Percentiles rank a stretch among this genome's conserved stretches.
Evolutionary conservation across 2,888 invertebrate genomes (phyloP).

Genomic region (Drosophila nigricruria): DNA sequence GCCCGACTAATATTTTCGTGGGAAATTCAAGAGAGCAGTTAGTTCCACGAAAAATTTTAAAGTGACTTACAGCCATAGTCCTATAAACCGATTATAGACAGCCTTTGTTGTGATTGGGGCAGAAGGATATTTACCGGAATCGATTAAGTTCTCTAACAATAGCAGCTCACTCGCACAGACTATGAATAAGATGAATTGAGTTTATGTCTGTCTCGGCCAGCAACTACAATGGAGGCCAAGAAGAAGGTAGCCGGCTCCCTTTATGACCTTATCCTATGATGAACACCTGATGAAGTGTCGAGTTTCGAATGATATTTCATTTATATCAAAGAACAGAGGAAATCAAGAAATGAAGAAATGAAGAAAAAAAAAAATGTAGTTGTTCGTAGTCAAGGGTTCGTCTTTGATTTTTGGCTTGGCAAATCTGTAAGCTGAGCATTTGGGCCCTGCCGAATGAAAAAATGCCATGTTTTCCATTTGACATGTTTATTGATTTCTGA

Average conservation of each 20-base stretch:
- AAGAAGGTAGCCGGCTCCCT: background rate
- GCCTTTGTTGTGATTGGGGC: background rate
- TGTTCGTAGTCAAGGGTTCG: background rate
- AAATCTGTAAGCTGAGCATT: background rate
- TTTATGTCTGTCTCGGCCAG: background rate
- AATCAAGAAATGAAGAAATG: background rate
- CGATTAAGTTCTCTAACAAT: background rate
- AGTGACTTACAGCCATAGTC: background rate
- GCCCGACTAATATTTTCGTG: background rate
- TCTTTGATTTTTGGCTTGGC: background rate
- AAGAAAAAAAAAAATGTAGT: background rate
- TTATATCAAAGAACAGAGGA: background rate
- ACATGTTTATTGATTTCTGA: conserved; percentile 20
- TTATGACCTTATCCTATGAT: background rate
- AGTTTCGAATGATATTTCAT: conserved; percentile 3
- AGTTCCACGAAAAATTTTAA: background rate
- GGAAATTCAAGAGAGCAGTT: background rate
- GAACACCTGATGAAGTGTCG: background rate
- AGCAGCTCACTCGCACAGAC: background rate
- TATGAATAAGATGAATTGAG: background rate
- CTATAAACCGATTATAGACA: background rate
- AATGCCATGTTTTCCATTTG: background rate
- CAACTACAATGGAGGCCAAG: background rate
- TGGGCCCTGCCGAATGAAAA: background rate
- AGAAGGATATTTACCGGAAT: background rate